These are phyloP conservation scores for Leptarthrus brevirostris DNA, from an alignment of 2,888 invertebrate species.

Conservation along the genomic window DNA sequence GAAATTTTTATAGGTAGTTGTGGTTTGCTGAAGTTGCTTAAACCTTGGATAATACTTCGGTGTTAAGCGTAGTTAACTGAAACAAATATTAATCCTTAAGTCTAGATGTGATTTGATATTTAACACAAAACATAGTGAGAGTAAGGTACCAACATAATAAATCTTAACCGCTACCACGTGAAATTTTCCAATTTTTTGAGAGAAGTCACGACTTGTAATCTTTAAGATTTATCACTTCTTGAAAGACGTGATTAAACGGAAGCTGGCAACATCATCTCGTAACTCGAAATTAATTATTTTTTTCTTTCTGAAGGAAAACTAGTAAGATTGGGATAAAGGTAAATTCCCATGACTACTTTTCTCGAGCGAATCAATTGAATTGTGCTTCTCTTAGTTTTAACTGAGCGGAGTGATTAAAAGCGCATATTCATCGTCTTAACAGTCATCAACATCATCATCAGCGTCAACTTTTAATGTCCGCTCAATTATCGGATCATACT, in stretches of 20 bases:
- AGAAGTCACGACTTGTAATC: too few relatives aligned
- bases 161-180: too few relatives aligned
- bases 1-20: too few relatives aligned
- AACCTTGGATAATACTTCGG: too few relatives aligned
- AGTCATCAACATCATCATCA: slow-evolving; percentile 31
- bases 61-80: too few relatives aligned
- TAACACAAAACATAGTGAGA: too few relatives aligned
- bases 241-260: slow-evolving; percentile 21
- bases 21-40: too few relatives aligned
- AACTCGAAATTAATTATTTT: not conserved
- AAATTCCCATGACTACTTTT: slow-evolving; percentile 2
- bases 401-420: slow-evolving; percentile 23
- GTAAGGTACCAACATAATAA: too few relatives aligned
- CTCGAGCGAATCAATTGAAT: slow-evolving; percentile 5
- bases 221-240: too few relatives aligned
- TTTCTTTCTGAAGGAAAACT: not conserved
- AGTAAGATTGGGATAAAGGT: not conserved
- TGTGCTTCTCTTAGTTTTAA: slow-evolving; percentile 14
- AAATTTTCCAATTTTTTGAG: too few relatives aligned
- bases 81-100: too few relatives aligned
- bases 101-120: too few relatives aligned
- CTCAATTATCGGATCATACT: slow-evolving; percentile 40
- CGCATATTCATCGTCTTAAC: slow-evolving; percentile 24
- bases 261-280: slow-evolving; percentile 17
- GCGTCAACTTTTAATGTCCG: not conserved